These are phyloP conservation scores for Benthosema pterotum DNA, from an alignment of 2,797 vertebrate genomes.

Conservation along the genomic window DNA sequence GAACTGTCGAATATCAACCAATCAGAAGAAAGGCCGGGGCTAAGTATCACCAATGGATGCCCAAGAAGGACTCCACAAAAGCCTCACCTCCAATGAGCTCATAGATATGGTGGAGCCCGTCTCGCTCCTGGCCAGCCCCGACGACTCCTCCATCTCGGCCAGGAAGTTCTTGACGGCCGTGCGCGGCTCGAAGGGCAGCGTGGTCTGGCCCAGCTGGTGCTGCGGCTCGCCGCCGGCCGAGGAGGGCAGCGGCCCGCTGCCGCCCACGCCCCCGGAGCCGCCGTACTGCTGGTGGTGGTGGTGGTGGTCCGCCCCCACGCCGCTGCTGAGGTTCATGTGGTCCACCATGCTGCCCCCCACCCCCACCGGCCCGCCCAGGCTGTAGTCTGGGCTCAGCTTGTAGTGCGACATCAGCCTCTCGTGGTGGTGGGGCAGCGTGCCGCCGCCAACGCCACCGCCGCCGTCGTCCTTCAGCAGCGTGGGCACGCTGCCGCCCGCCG, in stretches of 20 bases:
- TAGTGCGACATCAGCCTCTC: constrained; percentile 95
- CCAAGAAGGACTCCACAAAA: no score
- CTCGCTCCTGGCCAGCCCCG: constrained; percentile 93
- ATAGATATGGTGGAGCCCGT: constrained; percentile 98
- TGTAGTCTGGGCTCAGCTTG: constrained; percentile 95
- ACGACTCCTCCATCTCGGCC: constrained; percentile 95
- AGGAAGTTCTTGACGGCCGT: constrained; percentile 99
- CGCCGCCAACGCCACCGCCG: constrained; percentile 91
- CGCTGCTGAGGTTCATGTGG: constrained; percentile 88
- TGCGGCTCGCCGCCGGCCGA: constrained; percentile 78
- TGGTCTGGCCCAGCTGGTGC: constrained; percentile 89
- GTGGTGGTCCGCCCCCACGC: no score
- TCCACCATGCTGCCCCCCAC: constrained; percentile 76
- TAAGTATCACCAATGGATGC: no score
- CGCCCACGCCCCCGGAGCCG: not conserved
- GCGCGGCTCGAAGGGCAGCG: constrained; percentile 93
- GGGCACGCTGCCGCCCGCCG: constrained; percentile 84
- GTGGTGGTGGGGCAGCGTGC: constrained; percentile 90
- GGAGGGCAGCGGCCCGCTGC: constrained; percentile 55
- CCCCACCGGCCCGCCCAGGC: constrained; percentile 88
- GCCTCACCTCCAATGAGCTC: constrained; percentile 99
- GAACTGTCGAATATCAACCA: no score
- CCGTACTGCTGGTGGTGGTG: constrained; percentile 88
- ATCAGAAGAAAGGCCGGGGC: no score
- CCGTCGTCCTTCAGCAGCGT: constrained; percentile 93